Evolutionary conservation across 64 coral and sea anemone species (phyloP), one percentile per base, ranked within the genome.

Genomic region (Astreopora myriophthalma): DNA sequence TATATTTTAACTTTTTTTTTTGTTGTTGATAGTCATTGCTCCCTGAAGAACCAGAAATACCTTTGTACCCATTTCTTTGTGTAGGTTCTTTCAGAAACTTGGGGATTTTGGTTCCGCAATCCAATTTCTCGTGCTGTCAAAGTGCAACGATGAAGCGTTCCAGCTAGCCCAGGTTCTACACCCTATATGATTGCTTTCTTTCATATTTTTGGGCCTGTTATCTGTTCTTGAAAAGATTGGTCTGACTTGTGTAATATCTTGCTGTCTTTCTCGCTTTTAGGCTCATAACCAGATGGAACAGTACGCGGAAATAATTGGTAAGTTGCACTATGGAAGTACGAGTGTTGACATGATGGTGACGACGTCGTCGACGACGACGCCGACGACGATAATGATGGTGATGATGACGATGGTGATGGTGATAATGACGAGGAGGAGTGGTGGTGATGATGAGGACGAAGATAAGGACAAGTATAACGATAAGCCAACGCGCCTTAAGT

Each of bases 131-230:
- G 97, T 99, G 52, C 91, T 99, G 62, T 99, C 97, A 23, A 99
- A 96, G 75, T 99, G 97, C 65, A 99, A 99, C 20, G 97, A 99
- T 65, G 97, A 99, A 91, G 97, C 97, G 10, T 99, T 99, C 61
- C 97, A 99, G 91, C 87, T 99, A n/a, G 97, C 97, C 8, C 97
- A 99, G 91, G 97, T 94, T 71, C 8, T 3, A 16, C 10, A 64
- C 22, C 24, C 61, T n/a, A 17, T 6, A 64, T 26, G 20, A 8
- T 25, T 64, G 22, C 17, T 64, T 24, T 64, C 9, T 58, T 20
- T 20, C 52, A 25, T 64, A 1, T n/a, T 58, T 58, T 12, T 64
- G 23, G 12, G 4, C 23, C 9, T 58, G 2, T 58, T 58, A 6
- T 4, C 11, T 16, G 52, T 58, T 58, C 52, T 20, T 20, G 52